Base-by-base conservation (phyloP, 2,797 vertebrate species). In the Microctenopoma steveboyesi region DNA sequence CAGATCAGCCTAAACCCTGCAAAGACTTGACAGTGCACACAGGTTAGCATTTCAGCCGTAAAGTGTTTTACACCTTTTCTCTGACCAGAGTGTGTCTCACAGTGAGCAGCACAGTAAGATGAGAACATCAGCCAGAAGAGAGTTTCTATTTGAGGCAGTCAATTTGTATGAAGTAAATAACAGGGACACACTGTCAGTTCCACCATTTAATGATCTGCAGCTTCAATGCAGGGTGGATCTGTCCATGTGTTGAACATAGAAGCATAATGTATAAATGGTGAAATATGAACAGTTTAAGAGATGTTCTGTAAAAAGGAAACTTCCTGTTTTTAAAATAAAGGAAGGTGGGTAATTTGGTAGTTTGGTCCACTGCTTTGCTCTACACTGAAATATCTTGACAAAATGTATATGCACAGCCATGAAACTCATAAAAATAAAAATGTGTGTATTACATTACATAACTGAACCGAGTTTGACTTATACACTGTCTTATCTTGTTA, bases 151-250 rank as follows among this genome's bases (percentile, higher is more conserved):
- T 69, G 48, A 88, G 68, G 69, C 42, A 76, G 65, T 82, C 86
- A 75, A 74, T 88, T 82, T 84, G 68, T 59, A 71, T 50, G 30
- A 77, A 73, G 78, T 66, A 85, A 87, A 83, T 83, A 83, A 77
- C 52, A 35, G 9, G 60, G 54, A 57, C 3, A 33, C 40, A 7
- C 61, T 1, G 51, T 35, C 59, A 27, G 66, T 70, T 55, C 51
- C 69, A 57, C 25, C 37, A 59, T 72, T 65, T 76, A 74, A 69
- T 60, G 49, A 57, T 25, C 72, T 47, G 53, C 18, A 4, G 27
- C 27, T 69, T 66, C 22, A 54, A 25, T 49, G 51, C 8, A 53
- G 49, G 28, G 28, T 30, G 16, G 4, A 64, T 49, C 43, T 8
- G 48, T 58, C 40, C 45, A 1, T 5, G 15, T 15, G 4, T 7